Conservation (phyloP, 2,797 vertebrate species). For the Forpus xanthops region DNA sequence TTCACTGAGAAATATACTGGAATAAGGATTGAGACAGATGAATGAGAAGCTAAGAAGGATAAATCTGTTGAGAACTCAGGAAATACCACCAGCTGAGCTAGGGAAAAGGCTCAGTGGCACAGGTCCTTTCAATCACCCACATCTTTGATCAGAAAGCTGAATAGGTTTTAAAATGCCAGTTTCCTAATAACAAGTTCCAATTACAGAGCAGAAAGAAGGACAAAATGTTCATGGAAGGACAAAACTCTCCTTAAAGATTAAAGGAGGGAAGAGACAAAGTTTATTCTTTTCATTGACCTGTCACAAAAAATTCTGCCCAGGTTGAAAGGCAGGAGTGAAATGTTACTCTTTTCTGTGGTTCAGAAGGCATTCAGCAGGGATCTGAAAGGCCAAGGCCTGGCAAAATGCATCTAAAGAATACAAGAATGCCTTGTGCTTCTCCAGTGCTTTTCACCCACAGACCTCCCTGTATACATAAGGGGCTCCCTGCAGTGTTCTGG, state of each 20-base stretch:
- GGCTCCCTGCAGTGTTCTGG: not conserved
- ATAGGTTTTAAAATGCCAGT: not conserved
- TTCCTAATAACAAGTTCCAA: not conserved
- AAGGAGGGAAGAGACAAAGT: not conserved
- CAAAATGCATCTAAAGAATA: not conserved
- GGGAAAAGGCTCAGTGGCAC: not conserved
- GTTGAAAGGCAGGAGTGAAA: not conserved
- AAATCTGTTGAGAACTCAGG: not conserved
- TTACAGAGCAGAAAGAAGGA: not conserved
- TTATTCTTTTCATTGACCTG: not conserved
- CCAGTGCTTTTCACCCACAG: not conserved
- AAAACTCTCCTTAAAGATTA: constrained; percentile 18
- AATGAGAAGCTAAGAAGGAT: not conserved
- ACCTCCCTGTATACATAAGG: rapidly evolving
- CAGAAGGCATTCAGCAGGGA: not conserved
- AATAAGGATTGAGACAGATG: not conserved
- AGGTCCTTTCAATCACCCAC: not conserved
- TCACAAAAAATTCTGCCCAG: not conserved
- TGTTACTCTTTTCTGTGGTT: not conserved
- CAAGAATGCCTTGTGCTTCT: not conserved
- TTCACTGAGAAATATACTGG: not conserved
- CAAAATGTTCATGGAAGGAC: not conserved
- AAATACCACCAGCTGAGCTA: not conserved
- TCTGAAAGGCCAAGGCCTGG: not conserved
- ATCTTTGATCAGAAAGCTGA: not conserved